Evolutionary conservation across 2,797 vertebrate genomes (phyloP).

Genomic region (Macropodus opercularis): DNA sequence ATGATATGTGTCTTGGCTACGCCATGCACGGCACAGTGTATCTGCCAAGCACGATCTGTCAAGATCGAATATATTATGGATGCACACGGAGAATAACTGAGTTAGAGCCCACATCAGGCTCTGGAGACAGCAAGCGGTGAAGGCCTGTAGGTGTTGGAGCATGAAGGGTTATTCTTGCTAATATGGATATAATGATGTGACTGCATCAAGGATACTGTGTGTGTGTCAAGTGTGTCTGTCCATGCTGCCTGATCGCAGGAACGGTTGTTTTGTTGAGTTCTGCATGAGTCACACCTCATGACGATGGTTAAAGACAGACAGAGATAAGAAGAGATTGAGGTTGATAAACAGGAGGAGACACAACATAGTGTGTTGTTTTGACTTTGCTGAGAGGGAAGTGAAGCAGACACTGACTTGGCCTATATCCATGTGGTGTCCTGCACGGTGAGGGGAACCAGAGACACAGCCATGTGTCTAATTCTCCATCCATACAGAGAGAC

Average conservation of each 20-base stretch:
- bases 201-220: slow-evolving; percentile 25
- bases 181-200: slow-evolving; percentile 77
- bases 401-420: slow-evolving; percentile 61
- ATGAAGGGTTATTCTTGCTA: slow-evolving; percentile 64
- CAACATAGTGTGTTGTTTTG: slow-evolving; percentile 52
- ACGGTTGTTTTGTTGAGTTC: slow-evolving; percentile 35
- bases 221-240: slow-evolving; percentile 6
- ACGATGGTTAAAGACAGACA: slow-evolving; percentile 50
- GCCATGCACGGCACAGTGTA: slow-evolving; percentile 1
- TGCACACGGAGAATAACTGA: slow-evolving; percentile 29
- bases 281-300: slow-evolving; percentile 61
- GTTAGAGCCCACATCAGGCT: slow-evolving; percentile 29
- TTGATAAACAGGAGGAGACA: slow-evolving; percentile 59
- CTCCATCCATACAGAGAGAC: slow-evolving; percentile 26
- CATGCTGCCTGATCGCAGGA: slow-evolving; percentile 22
- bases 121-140: slow-evolving; percentile 31
- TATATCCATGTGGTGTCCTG: slow-evolving; percentile 51
- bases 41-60: slow-evolving; percentile 43
- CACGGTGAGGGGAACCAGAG: slow-evolving; percentile 29
- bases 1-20: slow-evolving; percentile 21
- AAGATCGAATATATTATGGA: slow-evolving; percentile 15
- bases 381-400: slow-evolving; percentile 45
- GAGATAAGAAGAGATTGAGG: slow-evolving; percentile 50
- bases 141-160: slow-evolving; percentile 70
- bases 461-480: slow-evolving; percentile 44